Conservation (phyloP, 1,140 invertebrate species). For the Drosophila busckii region DNA sequence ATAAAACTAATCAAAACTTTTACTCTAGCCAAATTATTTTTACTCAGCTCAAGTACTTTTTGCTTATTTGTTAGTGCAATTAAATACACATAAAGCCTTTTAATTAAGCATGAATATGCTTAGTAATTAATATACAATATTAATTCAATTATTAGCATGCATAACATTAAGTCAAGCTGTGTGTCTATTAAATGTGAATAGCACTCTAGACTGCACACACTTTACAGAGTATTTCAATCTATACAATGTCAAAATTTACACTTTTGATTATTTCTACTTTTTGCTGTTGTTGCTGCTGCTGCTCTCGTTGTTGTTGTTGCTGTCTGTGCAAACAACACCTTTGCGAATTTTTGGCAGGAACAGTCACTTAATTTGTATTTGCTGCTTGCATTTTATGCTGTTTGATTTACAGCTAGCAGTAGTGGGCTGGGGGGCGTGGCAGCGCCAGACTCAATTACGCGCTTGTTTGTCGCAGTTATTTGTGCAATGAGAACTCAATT, state of each 20-base stretch:
- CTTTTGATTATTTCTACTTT: slow-evolving; percentile 2
- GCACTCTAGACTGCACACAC: no score
- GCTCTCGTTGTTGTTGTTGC: not conserved
- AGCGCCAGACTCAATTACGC: slow-evolving; percentile 61
- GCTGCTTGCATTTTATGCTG: slow-evolving; percentile 44
- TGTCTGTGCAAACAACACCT: slow-evolving; percentile 43
- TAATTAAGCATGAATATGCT: no score
- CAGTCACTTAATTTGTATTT: slow-evolving; percentile 57
- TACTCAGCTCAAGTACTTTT: no score
- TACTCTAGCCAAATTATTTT: no score
- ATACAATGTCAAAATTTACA: not conserved
- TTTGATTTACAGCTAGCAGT: slow-evolving; percentile 28
- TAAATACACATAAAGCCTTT: no score
- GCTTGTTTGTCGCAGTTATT: slow-evolving; percentile 56
- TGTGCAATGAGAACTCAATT: slow-evolving; percentile 61
- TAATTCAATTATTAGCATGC: no score
- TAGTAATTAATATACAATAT: no score
- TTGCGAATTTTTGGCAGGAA: slow-evolving; percentile 42
- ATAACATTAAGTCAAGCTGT: no score
- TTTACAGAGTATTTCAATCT: slow-evolving; percentile 2
- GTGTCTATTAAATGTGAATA: no score
- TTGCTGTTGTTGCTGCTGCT: not conserved
- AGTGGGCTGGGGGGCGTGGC: not conserved
- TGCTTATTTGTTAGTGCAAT: no score
- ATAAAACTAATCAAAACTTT: no score